Conservation (phyloP, 2,888 invertebrate species). For the Torymus texanus region DNA sequence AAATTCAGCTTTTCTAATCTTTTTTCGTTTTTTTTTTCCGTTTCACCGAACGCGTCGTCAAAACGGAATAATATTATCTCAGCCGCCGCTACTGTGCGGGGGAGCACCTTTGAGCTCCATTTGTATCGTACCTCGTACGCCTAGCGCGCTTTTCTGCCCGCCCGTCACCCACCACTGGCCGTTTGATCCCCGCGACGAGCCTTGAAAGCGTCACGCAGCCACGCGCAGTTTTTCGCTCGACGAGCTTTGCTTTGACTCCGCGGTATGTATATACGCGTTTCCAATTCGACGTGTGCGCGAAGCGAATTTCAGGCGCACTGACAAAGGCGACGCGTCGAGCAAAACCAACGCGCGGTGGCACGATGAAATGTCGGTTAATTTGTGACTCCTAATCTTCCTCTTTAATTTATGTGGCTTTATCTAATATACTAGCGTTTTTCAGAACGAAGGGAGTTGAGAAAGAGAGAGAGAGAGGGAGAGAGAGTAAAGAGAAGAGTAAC, state of each 20-base stretch:
- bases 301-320: no score
- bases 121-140: slow-evolving; percentile 2
- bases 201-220: slow-evolving; percentile 2
- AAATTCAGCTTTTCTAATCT: no score
- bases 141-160: no score
- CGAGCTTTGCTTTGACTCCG: no score
- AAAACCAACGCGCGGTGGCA: no score
- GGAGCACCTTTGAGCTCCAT: slow-evolving; percentile 17
- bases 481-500: no score
- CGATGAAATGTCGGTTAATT: no score
- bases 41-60: neutral
- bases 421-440: slow-evolving; percentile 16
- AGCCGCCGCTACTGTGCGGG: no score
- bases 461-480: no score
- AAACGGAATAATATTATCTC: slow-evolving; percentile 31
- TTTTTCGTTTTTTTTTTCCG: neutral
- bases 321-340: no score
- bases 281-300: no score
- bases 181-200: slow-evolving; percentile 18
- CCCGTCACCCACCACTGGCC: neutral
- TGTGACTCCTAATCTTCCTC: slow-evolving; percentile 1
- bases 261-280: neutral
- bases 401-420: slow-evolving; percentile 27
- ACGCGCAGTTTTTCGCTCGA: neutral
- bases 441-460: neutral